Evolutionary conservation across 2,113 vertebrate species (phyloP), one percentile per base, ranked within the genome.

Genomic region (Nothocercus nigrocapillus): DNA sequence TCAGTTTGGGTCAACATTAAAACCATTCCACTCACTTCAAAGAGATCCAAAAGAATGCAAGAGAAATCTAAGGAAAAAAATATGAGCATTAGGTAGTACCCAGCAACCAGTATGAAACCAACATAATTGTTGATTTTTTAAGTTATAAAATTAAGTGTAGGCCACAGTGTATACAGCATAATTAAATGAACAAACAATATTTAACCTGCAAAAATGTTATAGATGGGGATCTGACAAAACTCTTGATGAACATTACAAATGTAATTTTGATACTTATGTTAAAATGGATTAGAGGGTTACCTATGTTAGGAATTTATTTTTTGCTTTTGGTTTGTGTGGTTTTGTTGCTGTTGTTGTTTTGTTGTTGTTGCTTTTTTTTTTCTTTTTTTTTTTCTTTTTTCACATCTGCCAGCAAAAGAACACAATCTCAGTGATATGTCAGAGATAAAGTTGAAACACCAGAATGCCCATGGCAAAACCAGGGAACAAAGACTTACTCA

Each of bases 1-100:
- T 92, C 69, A 77, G 70, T 82, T 94, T 92, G 67, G 92, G 90
- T 95, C 93, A 95, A 89, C 92, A 82, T 94, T 84, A 87, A 96
- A 96, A 96, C 92, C 62, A 76, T 85, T 58, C 62, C 62, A 54
- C 83, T 87, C 86, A 95, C 90, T 96, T 93, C 74, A 92, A 97
- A 96, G 85, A 68, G 62, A 94, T 70, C 53, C 77, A 62, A 79
- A 90, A 87, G 66, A 91, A 90, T 40, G 62, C 66, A 66, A 74
- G 56, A 61, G 61, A 95, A 91, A 93, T 61, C 45, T 64, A 82
- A 86, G 67, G 22, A 82, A 73, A 84, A 94, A 94, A 87, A n/a
- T 87, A 34, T 28, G 36, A 93, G 40, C 63, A 34, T 76, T 73
- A 90, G 68, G 83, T 62, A 90, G 32, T n/a, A 76, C 36, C 38